Base-by-base conservation (phyloP, 2,888 invertebrate species). In the Frankliniella intonsa region DNA sequence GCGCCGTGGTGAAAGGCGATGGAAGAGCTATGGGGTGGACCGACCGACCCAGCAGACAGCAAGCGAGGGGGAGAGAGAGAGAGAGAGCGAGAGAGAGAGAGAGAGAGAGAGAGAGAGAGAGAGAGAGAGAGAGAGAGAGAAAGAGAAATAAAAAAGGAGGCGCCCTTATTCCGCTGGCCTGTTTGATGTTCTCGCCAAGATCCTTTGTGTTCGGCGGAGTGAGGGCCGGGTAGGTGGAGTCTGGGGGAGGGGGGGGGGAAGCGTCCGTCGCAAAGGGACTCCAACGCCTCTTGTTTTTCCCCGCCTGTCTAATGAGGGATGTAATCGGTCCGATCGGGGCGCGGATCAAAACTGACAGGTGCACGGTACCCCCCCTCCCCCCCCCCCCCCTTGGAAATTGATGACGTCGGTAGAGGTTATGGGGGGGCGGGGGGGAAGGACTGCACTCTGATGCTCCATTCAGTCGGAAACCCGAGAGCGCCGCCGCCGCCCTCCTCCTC, bases 261-360 rank as follows among this genome's bases (percentile, higher is more conserved):
- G 50, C 69, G 14, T 22, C 80, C 80, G 27, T 50, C 51, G 80
- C 12, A 27, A 76, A 76, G 17, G 80, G 38, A 38, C 38, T 38
- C 38, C 38, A 38, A 3, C 38, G 38, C 38, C 38, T 38, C 38
- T 9, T 50, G 17, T 51, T 27, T 62, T n/a, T 79, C 65, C 80
- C 82, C 81, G 22, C 65, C 80, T 80, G 19, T 22, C 25, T 27
- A 25, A 80, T 82, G 49, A 50, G 25, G 50, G 76, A 19, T 79
- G 27, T 22, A 25, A 27, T 55, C 50, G 19, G 38, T 65, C 19
- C 19, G 55, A 19, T 55, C 80, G n/a, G 38, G 82, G 50, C n/a
- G 51, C 80, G 38, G 38, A 38, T 38, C 38, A 38, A 38, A 38
- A 38, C 38, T 38, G 38, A 38, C 38, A 38, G 38, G 38, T 38